Evolutionary conservation across 1,140 invertebrate genomes (phyloP).

Genomic region (Aphaenogaster ashmeadi): DNA sequence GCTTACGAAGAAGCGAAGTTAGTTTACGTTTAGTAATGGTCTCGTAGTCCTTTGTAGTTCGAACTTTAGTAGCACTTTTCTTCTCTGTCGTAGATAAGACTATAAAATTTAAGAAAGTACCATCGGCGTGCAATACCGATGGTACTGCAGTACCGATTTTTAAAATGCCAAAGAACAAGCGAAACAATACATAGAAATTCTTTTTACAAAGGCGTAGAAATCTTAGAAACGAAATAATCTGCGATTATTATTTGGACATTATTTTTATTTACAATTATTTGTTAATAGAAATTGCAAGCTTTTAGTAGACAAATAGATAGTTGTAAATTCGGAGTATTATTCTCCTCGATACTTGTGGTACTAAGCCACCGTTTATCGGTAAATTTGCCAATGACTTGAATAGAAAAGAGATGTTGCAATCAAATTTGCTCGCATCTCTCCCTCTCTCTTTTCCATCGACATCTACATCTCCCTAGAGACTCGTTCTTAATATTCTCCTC

Average conservation of each 20-base stretch:
- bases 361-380: neutral
- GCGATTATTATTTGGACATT: neutral
- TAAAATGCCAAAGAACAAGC: neutral
- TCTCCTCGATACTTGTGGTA: neutral
- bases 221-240: neutral
- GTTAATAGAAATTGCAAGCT: neutral
- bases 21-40: neutral
- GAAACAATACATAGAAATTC: neutral
- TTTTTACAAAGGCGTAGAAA: neutral
- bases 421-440: neutral
- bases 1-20: neutral
- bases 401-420: constrained; percentile 19
- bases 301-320: neutral
- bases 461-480: neutral
- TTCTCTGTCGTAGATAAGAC: neutral
- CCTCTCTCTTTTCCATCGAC: neutral
- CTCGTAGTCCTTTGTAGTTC: neutral
- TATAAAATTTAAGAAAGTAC: neutral
- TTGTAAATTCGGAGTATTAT: neutral
- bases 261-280: neutral
- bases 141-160: too few species aligned
- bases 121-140: neutral
- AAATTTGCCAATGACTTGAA: neutral
- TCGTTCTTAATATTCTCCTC: constrained; percentile 35
- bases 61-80: neutral